Evolutionary conservation across 2,888 invertebrate genomes (phyloP).

Genomic region (Campoletis raptor): DNA sequence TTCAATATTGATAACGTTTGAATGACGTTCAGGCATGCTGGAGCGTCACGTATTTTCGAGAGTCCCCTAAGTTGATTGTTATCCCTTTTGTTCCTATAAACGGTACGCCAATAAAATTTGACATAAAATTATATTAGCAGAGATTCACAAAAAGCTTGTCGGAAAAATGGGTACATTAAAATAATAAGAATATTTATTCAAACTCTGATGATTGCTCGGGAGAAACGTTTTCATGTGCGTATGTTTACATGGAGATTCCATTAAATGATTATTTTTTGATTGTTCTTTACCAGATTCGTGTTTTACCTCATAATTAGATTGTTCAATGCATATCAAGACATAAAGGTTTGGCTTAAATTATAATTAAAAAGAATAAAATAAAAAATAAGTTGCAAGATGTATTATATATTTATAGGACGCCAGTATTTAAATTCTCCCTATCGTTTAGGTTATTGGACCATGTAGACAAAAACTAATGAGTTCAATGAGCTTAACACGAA

Average conservation of each 20-base stretch:
- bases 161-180: neutral
- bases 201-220: neutral
- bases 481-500: no score
- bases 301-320: no score
- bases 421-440: no score
- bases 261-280: neutral
- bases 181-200: neutral
- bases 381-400: no score
- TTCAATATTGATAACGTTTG: conserved; percentile 43
- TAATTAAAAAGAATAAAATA: neutral
- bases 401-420: no score
- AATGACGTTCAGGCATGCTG: conserved; percentile 35
- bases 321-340: neutral
- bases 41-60: conserved; percentile 13
- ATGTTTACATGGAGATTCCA: neutral
- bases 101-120: conserved; percentile 11
- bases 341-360: neutral
- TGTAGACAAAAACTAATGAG: no score
- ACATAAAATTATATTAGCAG: conserved; percentile 14
- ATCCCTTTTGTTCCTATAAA: neutral
- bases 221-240: neutral
- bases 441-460: no score
- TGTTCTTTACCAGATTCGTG: no score
- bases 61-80: neutral
- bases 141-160: neutral